Evolutionary conservation across 2,797 vertebrate species (phyloP), one percentile per base, ranked within the genome.

Genomic region (Enteromius afrohamiltoni): DNA sequence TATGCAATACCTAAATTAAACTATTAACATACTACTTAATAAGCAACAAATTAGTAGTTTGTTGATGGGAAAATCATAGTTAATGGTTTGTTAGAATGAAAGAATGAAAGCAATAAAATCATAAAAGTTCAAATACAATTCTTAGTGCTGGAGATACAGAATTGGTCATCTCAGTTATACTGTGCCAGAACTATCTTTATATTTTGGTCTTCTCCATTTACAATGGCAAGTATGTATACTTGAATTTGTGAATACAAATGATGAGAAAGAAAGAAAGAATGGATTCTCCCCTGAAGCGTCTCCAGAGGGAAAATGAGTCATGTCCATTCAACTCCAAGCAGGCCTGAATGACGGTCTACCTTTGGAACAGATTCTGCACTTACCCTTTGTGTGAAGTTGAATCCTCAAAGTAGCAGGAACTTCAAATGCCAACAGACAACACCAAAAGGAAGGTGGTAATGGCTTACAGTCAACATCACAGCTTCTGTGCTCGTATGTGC

Each of bases 331-430:
- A 85, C 90, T 86, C 58, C 37, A 53, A 31, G 16, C n/a, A n/a
- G n/a, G 78, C 90, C 85, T 83, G 77, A 89, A 84, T 87, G 86
- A 67, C 82, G 88, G 87, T 89, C 89, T 89, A 80, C 64, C 34
- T 19, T 80, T 31, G 71, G 34, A 67, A 77, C 31, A 13, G 19
- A 85, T 85, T 76, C n/a, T 21, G 70, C 67, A 45, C 23, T 80
- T 47, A 31, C 3, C 16, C 37, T 70, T 80, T 84, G 84, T 42
- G 58, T 62, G 70, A 71, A 51, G 82, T 19, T 29, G 67, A 67
- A 69, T 75, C 49, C 82, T 80, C 84, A 64, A 31, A 60, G 77
- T 68, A 26, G 40, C 80, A 78, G 85, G 80, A 85, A 74, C 58
- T 65, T 83, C 51, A 37, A 42, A 64, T 60, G 26, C 55, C 58